Evolutionary conservation across 2,888 invertebrate genomes (phyloP), one percentile per base, ranked within the genome.

Genomic region (Yponomeuta plumbellus): DNA sequence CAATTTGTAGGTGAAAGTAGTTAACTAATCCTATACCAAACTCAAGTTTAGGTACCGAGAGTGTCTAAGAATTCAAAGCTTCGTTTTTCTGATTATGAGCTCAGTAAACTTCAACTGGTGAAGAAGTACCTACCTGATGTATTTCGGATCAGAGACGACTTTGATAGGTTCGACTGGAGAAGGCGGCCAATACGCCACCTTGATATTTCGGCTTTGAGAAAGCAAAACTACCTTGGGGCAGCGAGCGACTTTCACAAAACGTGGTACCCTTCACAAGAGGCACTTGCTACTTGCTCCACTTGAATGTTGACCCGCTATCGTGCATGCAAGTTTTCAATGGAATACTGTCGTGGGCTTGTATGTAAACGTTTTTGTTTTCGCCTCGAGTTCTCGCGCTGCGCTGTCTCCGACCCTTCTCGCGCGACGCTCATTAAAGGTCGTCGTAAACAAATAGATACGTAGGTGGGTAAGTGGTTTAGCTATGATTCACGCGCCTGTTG

Each of bases 401-500:
- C 70, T 74, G 81, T 76, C 77, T 70, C 44, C 76, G 81, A 78
- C 78, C 82, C 81, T 76, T 76, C 79, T 76, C 75, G 75, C 58
- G 66, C 64, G 68, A 78, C 79, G 80, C 78, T 86, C 85, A 85
- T 87, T 88, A 85, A 87, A 85, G 86, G 84, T 88, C 83, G 80
- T 80, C 78, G 81, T 86, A 84, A 84, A 85, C 84, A 86, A 86
- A 88, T 86, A 84, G 78, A 83, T 80, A 78, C 76, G 81, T 82
- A 88, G 85, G 85, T 86, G 84, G 84, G 83, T 52, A 58, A 57
- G 62, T 77, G 79, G 44, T 52, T 88, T 88, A 85, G 86, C 86
- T 86, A 84, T 89, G 88, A 89, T 86, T 88, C 89, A 91, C 83
- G 86, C 90, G 90, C 87, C 78, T 80, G 85, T 86, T 72, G 90